Evolutionary conservation across 2,888 invertebrate species (phyloP).

Genomic region (Trilocha varians): DNA sequence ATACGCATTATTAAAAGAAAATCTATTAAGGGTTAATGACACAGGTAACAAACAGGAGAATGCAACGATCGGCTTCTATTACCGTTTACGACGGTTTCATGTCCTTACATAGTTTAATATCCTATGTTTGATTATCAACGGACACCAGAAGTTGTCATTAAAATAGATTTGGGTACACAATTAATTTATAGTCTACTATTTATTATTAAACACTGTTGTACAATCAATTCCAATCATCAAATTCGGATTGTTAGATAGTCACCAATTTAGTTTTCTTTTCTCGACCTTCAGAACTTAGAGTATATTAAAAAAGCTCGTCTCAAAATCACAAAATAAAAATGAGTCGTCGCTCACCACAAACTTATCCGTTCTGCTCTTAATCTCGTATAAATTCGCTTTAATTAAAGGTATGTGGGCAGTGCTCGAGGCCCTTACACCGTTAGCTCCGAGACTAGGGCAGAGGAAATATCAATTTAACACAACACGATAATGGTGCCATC

Average conservation of each 20-base stretch:
- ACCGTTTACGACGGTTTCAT: not conserved
- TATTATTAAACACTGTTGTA: too few relatives aligned
- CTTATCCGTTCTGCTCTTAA: not conserved
- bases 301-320: too few relatives aligned
- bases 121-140: too few relatives aligned
- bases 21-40: not conserved
- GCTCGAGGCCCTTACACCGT: slow-evolving; percentile 4
- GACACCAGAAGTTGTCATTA: too few relatives aligned
- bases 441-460: slow-evolving; percentile 24
- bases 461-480: slow-evolving; percentile 48
- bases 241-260: too few relatives aligned
- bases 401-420: not conserved
- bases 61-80: not conserved
- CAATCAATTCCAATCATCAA: too few relatives aligned
- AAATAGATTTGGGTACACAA: too few relatives aligned
- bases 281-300: too few relatives aligned
- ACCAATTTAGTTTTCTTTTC: too few relatives aligned
- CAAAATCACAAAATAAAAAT: not conserved
- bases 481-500: slow-evolving; percentile 36
- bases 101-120: not conserved
- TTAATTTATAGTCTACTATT: too few relatives aligned
- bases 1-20: not conserved
- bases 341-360: not conserved
- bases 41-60: not conserved
- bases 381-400: not conserved